Base-by-base conservation (phyloP, 2,113 vertebrate genomes). In the Petaurus breviceps region DNA sequence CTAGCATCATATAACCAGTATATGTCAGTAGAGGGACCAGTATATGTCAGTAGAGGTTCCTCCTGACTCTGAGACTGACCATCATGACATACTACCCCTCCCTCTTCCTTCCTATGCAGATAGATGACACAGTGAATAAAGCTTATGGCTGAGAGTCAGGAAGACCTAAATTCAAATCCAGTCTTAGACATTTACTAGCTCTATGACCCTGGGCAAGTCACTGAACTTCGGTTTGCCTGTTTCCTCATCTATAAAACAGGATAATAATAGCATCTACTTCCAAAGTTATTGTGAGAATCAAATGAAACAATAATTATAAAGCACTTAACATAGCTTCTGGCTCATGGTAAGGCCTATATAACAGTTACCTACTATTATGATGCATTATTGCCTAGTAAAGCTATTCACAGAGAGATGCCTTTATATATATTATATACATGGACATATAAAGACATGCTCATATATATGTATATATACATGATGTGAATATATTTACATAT, bases 401-500 rank as follows among this genome's bases (percentile, higher is more conserved):
- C 37, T n/a, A 77, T n/a, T n/a, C 16, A 77, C 47, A 77, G 2
- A 28, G 22, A 84, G 22, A 43, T 84, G 68, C 37, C 5, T 84
- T 8, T 22, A 19, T 43, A 43, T 43, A 23, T 84, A 8, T 3
- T 49, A 84, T 43, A 8, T 84, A 84, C 22, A 77, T n/a, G 5
- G 68, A 84, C 1, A 77, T n/a, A 43, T 22, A 77, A 3, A n/a
- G 14, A 77, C 2, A 14, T 61, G 0, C 16, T 1, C 37, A 77
- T n/a, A n/a, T 6, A 2, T 43, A n/a, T 94, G n/a, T 93, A 91
- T 47, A 77, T 61, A 89, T 90, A 96, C 93, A 61, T 57, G 91
- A 68, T 37, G n/a, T 37, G 23, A 37, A 57, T 28, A 57, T 57
- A 55, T 55, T 25, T 8, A 55, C 8, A 55, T 55, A 8, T 55